Percentiles rank a stretch among this genome's conserved stretches.
These are phyloP conservation scores for Platycnemis pennipes DNA, from an alignment of 2,888 invertebrate species.

Conservation along the genomic window DNA sequence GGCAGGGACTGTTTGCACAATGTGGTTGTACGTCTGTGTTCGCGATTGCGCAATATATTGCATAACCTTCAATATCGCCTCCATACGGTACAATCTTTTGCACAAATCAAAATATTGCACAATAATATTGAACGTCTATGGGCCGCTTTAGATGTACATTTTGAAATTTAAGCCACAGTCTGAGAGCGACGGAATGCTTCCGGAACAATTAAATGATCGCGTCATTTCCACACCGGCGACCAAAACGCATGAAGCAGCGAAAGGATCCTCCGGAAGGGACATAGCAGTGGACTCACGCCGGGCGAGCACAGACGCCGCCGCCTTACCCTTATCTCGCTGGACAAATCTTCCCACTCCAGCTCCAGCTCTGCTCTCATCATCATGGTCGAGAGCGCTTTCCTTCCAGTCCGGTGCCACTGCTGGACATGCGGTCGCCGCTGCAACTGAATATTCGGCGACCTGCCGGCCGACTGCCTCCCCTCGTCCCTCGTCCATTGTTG, in stretches of 20 bases:
- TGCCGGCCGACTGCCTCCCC: neutral
- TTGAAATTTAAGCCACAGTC: no score
- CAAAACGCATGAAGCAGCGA: neutral
- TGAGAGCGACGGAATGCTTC: no score
- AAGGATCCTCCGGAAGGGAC: neutral
- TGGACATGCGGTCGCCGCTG: neutral
- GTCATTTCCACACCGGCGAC: no score
- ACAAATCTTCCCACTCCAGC: conserved; percentile 27
- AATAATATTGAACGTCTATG: no score
- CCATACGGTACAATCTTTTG: no score
- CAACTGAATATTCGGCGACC: neutral
- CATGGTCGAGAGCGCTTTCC: neutral
- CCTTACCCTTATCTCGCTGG: conserved; percentile 43
- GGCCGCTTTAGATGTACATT: no score
- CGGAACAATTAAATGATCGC: no score
- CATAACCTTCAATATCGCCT: no score
- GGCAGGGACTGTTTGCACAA: no score
- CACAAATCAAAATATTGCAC: no score
- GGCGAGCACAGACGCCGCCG: neutral
- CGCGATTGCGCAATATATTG: no score
- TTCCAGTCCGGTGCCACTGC: neutral
- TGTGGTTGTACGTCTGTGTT: no score
- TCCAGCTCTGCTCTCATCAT: conserved; percentile 55
- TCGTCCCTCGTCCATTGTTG: neutral
- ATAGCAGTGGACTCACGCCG: neutral